Evolutionary conservation across 1,140 invertebrate genomes (phyloP), one percentile per base, ranked within the genome.

Genomic region (Rhagoletis pomonella): DNA sequence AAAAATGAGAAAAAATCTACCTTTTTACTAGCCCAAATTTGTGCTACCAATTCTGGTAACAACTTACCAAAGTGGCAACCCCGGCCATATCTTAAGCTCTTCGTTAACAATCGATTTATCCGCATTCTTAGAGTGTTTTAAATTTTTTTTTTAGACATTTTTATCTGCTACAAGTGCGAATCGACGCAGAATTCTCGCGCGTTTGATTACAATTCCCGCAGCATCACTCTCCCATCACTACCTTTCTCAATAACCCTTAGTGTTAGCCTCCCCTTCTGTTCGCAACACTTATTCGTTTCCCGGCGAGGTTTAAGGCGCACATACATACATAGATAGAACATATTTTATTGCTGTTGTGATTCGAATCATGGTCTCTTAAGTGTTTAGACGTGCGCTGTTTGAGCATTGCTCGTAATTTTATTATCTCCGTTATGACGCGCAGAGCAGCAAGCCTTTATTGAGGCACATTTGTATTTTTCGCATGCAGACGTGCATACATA

Each of bases 371-470:
- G 67, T 44, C 67, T 29, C 67, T 73, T 73, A 73, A 73, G 67
- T 73, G 14, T 39, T 47, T 73, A 73, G 44, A 73, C 67, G 67
- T 73, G 67, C 42, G 39, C 42, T 47, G 12, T 17, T 44, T 47
- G 44, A 17, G 67, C 42, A 29, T 73, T 73, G 67, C 42, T 47
- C 39, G 67, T 73, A 44, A 47, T 73, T 73, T 73, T 73, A 17
- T 73, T 73, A 73, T 73, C 14, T 73, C 10, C 67, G n/a, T 17
- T 44, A 47, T 47, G 17, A 17, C 3, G 29, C 29, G 29, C 29
- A 29, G 29, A 29, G 29, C 29, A 29, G 29, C 29, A 29, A 29
- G 29, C 29, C 29, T 29, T 29, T 29, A 29, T 29, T 29, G 29
- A 55, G 50, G 50, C 50, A 55, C 50, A 55, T 55, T 7, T 55